phyloP scores from a whole-genome alignment of 2,888 invertebrate species.

The Eudemis profundana region DNA sequence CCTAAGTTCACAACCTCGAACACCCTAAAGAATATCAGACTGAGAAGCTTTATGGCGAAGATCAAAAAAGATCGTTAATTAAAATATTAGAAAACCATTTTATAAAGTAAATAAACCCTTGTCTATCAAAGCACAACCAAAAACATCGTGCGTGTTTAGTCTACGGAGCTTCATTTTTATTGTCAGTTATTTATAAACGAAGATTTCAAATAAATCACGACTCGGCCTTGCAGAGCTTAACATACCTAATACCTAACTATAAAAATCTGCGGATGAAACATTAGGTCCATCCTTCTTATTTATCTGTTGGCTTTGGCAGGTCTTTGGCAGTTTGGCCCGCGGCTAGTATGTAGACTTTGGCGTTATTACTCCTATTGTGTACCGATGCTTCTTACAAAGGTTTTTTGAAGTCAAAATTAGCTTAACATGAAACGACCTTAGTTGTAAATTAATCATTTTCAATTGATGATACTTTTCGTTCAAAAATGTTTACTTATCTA shows the following conservation, averaged over 20 bases:
- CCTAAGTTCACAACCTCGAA: no score
- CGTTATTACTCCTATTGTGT: slow-evolving; percentile 9
- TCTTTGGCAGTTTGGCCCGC: slow-evolving; percentile 3
- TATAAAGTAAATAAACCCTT: slow-evolving; percentile 21
- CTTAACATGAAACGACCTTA: neutral
- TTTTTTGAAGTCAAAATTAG: neutral
- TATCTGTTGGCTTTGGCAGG: slow-evolving; percentile 34
- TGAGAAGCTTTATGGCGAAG: neutral
- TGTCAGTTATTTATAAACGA: slow-evolving; percentile 61
- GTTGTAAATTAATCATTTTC: neutral
- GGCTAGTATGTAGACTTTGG: slow-evolving; percentile 21
- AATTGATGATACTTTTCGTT: slow-evolving; percentile 1
- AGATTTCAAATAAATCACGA: slow-evolving; percentile 48
- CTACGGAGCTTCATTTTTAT: slow-evolving; percentile 59
- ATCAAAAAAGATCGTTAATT: slow-evolving; percentile 4
- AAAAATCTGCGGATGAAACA: slow-evolving; percentile 39
- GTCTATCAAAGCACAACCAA: slow-evolving; percentile 31
- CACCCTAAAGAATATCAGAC: neutral
- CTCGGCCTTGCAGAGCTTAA: slow-evolving; percentile 35
- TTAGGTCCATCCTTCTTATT: slow-evolving; percentile 35
- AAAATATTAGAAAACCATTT: neutral
- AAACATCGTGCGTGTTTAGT: slow-evolving; percentile 39
- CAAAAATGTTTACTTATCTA: neutral
- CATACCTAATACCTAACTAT: slow-evolving; percentile 33
- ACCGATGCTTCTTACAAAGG: neutral